phyloP scores from a whole-genome alignment of 2,797 vertebrate genomes.

The Coregonus ussuriensis region DNA sequence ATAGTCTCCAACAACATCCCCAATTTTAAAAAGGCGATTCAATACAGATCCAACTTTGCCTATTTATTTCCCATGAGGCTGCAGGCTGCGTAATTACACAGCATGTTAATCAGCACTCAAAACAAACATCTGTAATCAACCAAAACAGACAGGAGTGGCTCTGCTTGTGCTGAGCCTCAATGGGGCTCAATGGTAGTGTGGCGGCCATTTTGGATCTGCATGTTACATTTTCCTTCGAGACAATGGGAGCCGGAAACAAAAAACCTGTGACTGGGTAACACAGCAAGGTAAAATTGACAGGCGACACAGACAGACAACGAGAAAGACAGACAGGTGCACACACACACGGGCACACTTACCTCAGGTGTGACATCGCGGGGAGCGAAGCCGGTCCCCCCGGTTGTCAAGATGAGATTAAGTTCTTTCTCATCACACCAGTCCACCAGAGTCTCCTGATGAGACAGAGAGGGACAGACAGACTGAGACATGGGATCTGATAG shows the following conservation, averaged over 20 bases:
- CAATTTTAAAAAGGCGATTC: constrained; percentile 10
- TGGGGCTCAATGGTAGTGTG: constrained; percentile 27
- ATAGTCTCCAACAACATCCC: constrained; percentile 35
- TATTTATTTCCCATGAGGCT: constrained; percentile 67
- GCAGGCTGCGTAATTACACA: constrained; percentile 55
- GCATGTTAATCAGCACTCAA: constrained; percentile 56
- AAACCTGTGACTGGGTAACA: not conserved
- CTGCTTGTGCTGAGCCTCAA: constrained; percentile 1
- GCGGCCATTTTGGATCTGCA: not conserved
- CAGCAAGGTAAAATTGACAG: not conserved
- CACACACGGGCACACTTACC: too few relatives aligned
- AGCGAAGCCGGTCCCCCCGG: too few relatives aligned
- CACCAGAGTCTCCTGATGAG: too few relatives aligned
- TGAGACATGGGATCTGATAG: too few relatives aligned
- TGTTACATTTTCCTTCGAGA: not conserved
- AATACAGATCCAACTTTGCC: constrained; percentile 39
- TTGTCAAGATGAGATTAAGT: too few relatives aligned
- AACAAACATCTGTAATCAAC: constrained; percentile 51
- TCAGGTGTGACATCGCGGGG: too few relatives aligned
- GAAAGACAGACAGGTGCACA: too few relatives aligned
- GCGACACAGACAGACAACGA: too few relatives aligned
- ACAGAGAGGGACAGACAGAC: too few relatives aligned
- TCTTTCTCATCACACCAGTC: too few relatives aligned
- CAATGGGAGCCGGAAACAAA: not conserved
- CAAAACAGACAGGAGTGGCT: constrained; percentile 28